These are phyloP conservation scores for Ochotona curzoniae DNA, from an alignment of 2,113 vertebrate genomes.

Conservation along the genomic window DNA sequence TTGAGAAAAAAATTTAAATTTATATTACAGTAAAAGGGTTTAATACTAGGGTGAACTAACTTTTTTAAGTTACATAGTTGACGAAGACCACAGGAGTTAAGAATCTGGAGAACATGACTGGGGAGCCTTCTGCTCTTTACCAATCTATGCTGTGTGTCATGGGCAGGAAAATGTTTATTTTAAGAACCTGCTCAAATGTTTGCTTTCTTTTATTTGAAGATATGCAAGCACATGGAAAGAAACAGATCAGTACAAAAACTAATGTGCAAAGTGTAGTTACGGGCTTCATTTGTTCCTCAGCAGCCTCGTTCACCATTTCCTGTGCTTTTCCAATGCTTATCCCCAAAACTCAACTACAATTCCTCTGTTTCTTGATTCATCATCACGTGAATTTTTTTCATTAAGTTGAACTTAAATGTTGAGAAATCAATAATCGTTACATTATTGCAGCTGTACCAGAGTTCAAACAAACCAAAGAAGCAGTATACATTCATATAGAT, in stretches of 20 bases:
- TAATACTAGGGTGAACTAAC: background rate
- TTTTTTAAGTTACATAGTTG: background rate
- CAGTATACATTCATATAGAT: too few species aligned
- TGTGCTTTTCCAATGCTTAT: background rate
- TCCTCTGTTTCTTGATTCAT: background rate
- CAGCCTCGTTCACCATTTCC: background rate
- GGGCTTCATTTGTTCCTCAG: background rate
- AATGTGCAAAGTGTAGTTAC: background rate
- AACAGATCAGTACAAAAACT: background rate
- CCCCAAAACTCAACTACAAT: too few species aligned
- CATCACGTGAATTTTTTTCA: background rate
- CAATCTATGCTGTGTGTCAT: background rate
- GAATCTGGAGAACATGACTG: background rate
- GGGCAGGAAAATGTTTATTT: background rate
- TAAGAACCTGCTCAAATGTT: too few species aligned
- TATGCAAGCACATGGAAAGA: background rate
- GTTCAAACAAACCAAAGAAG: too few species aligned
- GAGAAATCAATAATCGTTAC: background rate
- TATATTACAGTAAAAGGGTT: too few species aligned
- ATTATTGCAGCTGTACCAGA: too few species aligned
- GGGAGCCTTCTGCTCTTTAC: background rate
- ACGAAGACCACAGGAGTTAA: background rate
- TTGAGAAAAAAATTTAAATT: too few species aligned
- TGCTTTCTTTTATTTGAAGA: conserved; percentile 6
- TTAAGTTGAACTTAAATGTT: conserved; percentile 15